Evolutionary conservation across 2,113 vertebrate species (phyloP), one percentile per base, ranked within the genome.

Genomic region (Cottus gobio): DNA sequence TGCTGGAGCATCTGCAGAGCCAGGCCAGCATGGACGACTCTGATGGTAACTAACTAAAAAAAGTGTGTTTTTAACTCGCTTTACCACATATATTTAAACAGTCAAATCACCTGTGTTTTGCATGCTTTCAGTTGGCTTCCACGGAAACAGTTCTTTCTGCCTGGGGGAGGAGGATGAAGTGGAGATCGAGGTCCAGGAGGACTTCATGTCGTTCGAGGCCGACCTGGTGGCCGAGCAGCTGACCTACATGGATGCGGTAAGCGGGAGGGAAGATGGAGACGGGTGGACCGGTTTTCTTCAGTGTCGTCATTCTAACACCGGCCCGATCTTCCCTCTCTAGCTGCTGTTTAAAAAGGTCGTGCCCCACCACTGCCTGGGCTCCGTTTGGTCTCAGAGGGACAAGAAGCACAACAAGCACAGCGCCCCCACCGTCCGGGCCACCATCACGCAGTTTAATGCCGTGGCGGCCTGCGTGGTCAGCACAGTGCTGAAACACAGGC

Each of bases 181-280:
- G 28, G 96, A 97, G 80, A 90, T 87, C 0, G 93, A 94, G 69
- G 89, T 80, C 64, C 78, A 95, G 63, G 96, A 96, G 72, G 96
- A 97, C 84, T 97, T 99, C 90, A 93, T 96, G 50, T 94, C 92
- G 39, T 98, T 99, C 48, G 89, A 94, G 0, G 93, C 96, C 1
- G 96, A 98, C 5, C 88, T 97, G 4, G 97, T 98, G 91, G 97
- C 98, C 0, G 97, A 98, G 86, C 98, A 99, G 91, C 90, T 99
- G 89, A 99, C 97, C 13, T 98, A 97, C 82, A 97, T 99, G 97
- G 98, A 99, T 22, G 97, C 98, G 1, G 97, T 99, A 91, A 66
- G 96, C 57, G 39, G 56, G 44, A 34, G 68, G 71, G 7, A 22
- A 68, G 34, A 22, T 6, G 48, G 46, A 85, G 54, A 70, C 57